Base-by-base conservation (phyloP, 2,797 vertebrate genomes). In the Periophthalmus magnuspinnatus region DNA sequence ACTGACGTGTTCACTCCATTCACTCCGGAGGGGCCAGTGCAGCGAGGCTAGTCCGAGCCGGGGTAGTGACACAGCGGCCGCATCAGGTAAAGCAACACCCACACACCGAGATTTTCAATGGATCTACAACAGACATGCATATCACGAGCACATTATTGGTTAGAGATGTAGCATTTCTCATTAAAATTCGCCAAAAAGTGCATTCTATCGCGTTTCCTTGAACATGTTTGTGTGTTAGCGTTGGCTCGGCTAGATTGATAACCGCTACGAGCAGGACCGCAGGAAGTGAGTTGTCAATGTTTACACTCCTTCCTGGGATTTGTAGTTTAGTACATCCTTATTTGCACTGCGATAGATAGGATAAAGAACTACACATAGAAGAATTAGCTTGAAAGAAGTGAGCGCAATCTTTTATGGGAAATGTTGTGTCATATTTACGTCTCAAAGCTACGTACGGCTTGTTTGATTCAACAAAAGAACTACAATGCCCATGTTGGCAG, bases 251-350 rank as follows among this genome's bases (percentile, higher is more conserved):
- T 84, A 88, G 82, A 85, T 50, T 5, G 63, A 59, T 16, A 72
- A 64, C 41, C 22, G 52, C 74, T 75, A 73, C 68, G 65, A 83
- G 65, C 48, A 14, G 64, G 72, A 64, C 82, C 83, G 72, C 90
- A 91, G 93, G 93, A 95, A 92, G 90, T 95, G 94, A 95, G 94
- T 92, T 95, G 93, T 94, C 93, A 45, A 90, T 64, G 8, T 45
- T 24, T 28, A 0, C 6, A 59, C 5, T 66, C 3, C 10, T 48
- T 69, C 19, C 57, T 84, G 91, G 93, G 74, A 69, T 6, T 87
- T 93, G 93, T 93, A 94, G 94, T 95, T 80, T 21, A 1, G 1
- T 0, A 10, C 19, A 10, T 1, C 6, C 0, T 5, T 6, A 5
- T 5, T 60, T 5, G 1, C 6, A 24, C 60, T 0, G 55, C 3